Conservation (phyloP, 2,888 invertebrate species). For the Elegia similella region DNA sequence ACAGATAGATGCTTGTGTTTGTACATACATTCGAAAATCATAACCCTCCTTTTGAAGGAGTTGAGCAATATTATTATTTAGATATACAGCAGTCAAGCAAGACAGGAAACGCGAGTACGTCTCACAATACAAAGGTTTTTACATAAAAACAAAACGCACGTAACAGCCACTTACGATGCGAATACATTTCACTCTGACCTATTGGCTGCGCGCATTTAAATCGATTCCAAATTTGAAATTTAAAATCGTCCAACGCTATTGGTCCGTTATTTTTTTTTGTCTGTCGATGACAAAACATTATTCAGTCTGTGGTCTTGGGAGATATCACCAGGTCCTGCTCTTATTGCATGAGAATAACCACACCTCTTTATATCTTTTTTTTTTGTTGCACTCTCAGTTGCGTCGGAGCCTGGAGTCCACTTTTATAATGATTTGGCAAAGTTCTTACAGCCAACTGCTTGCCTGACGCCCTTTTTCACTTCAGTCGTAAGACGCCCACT, state of each 20-base stretch:
- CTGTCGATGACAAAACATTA: constrained; percentile 38
- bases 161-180: constrained; percentile 49
- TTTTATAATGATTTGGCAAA: too few relatives aligned
- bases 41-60: neutral
- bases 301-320: neutral
- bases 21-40: too few relatives aligned
- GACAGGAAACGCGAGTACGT: constrained; percentile 37
- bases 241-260: constrained; percentile 52
- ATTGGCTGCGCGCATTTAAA: constrained; percentile 71
- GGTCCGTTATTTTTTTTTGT: constrained; percentile 39
- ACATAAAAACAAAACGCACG: constrained; percentile 33
- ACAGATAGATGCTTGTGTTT: too few relatives aligned
- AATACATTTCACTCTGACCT: constrained; percentile 73
- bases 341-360: constrained; percentile 9
- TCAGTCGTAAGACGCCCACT: too few relatives aligned
- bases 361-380: too few relatives aligned
- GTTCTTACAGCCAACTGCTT: too few relatives aligned
- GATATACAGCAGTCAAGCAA: constrained; percentile 10
- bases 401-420: too few relatives aligned
- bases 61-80: neutral
- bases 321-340: neutral
- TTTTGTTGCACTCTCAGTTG: too few relatives aligned
- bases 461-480: too few relatives aligned
- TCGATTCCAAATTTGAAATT: constrained; percentile 68
- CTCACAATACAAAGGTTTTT: constrained; percentile 32